phyloP scores from a whole-genome alignment of 2,888 invertebrate species.

The Zygothrica quintamaculata region DNA sequence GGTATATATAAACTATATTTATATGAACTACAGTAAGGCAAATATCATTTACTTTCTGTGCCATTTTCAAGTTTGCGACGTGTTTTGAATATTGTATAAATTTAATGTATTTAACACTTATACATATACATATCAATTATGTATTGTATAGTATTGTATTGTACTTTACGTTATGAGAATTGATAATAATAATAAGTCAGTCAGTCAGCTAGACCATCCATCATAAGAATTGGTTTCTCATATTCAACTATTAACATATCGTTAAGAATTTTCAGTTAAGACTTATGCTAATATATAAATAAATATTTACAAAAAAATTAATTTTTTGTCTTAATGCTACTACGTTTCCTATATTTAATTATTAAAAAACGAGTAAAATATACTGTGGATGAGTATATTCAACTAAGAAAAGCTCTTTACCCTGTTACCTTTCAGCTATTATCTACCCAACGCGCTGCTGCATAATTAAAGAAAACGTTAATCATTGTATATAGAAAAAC shows the following conservation, averaged over 20 bases:
- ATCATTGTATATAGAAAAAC: too few species aligned
- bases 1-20: constrained; percentile 41
- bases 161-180: constrained; percentile 21
- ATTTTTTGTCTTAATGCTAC: too few species aligned
- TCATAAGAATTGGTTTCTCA: constrained; percentile 37
- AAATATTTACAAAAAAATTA: constrained; percentile 31
- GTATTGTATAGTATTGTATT: too few species aligned
- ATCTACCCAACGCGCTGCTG: too few species aligned
- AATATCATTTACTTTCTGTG: constrained; percentile 36
- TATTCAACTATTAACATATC: constrained; percentile 11
- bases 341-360: neutral
- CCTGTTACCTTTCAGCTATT: too few species aligned
- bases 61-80: constrained; percentile 64
- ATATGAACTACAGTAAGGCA: neutral
- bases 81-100: constrained; percentile 41
- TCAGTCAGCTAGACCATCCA: constrained; percentile 47
- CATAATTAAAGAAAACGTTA: too few species aligned
- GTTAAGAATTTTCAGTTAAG: constrained; percentile 27
- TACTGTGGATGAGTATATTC: too few species aligned
- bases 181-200: too few species aligned
- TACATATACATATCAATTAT: too few species aligned
- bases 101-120: too few species aligned
- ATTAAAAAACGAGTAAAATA: too few species aligned
- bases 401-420: too few species aligned
- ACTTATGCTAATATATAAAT: constrained; percentile 44